A percentile compares a stretch with the other conserved stretches of the same genome.
Conservation (phyloP, 2,888 invertebrate species). For the Acronicta alni region DNA sequence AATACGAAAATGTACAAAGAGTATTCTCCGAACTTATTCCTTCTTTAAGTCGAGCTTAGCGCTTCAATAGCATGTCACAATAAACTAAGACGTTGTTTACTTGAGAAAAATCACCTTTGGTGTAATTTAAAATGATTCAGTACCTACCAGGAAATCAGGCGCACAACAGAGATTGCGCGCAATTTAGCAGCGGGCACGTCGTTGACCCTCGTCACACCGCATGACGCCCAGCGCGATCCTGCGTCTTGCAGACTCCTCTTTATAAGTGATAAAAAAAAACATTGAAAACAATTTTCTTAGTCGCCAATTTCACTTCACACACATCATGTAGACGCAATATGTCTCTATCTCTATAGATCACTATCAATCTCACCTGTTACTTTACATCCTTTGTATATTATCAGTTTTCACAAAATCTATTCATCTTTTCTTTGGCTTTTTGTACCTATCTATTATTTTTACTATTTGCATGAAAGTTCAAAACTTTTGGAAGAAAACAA, state of each 20-base stretch:
- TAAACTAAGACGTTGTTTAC: neutral
- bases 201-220: slow-evolving; percentile 70
- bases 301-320: slow-evolving; percentile 19
- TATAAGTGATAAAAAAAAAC: slow-evolving; percentile 31
- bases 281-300: slow-evolving; percentile 30
- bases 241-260: slow-evolving; percentile 36
- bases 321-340: neutral
- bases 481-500: no score
- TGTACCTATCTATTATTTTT: no score
- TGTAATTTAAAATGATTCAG: slow-evolving; percentile 30
- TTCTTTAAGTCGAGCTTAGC: no score
- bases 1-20: neutral
- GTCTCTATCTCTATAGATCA: no score
- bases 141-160: slow-evolving; percentile 64
- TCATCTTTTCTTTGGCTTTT: no score
- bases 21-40: no score
- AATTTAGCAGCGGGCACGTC: slow-evolving; percentile 66
- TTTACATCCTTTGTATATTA: no score
- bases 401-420: no score
- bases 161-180: slow-evolving; percentile 59
- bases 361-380: no score
- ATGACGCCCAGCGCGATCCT: slow-evolving; percentile 43
- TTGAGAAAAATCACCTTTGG: slow-evolving; percentile 17
- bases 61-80: no score
- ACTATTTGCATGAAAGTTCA: no score